These are phyloP conservation scores for Allobates femoralis DNA, from an alignment of 2,797 vertebrate genomes.

Conservation along the genomic window DNA sequence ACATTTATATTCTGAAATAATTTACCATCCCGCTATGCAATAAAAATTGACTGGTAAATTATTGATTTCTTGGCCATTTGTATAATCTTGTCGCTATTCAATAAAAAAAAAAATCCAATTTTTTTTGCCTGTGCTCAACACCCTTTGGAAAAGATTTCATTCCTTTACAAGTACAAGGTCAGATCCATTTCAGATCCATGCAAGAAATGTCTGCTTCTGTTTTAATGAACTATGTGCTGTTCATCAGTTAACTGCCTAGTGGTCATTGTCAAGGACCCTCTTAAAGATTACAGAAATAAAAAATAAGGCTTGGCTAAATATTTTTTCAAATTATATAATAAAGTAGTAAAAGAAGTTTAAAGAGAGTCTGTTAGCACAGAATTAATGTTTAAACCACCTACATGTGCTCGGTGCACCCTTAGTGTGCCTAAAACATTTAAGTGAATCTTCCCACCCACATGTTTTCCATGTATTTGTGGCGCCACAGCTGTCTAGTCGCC, in stretches of 20 bases:
- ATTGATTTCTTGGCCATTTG: slow-evolving; percentile 30
- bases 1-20: slow-evolving; percentile 27
- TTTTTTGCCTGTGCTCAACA: slow-evolving; percentile 12
- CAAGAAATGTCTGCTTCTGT: slow-evolving; percentile 20
- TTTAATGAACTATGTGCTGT: slow-evolving; percentile 4
- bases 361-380: too few species aligned
- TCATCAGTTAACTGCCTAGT: slow-evolving; percentile 24
- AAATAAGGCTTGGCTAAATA: background rate
- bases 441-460: too few species aligned
- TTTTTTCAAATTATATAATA: too few species aligned
- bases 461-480: too few species aligned
- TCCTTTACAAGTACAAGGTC: slow-evolving; percentile 39
- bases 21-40: slow-evolving; percentile 32
- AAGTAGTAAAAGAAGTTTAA: too few species aligned
- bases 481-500: too few species aligned
- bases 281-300: background rate
- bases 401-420: too few species aligned
- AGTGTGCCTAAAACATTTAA: too few species aligned
- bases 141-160: slow-evolving; percentile 19
- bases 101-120: slow-evolving; percentile 33
- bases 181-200: slow-evolving; percentile 19
- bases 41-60: slow-evolving; percentile 37
- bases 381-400: too few species aligned
- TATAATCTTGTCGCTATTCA: slow-evolving; percentile 30
- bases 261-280: background rate